Conservation (phyloP, 2,113 vertebrate genomes). For the Chloropsis hardwickii region DNA sequence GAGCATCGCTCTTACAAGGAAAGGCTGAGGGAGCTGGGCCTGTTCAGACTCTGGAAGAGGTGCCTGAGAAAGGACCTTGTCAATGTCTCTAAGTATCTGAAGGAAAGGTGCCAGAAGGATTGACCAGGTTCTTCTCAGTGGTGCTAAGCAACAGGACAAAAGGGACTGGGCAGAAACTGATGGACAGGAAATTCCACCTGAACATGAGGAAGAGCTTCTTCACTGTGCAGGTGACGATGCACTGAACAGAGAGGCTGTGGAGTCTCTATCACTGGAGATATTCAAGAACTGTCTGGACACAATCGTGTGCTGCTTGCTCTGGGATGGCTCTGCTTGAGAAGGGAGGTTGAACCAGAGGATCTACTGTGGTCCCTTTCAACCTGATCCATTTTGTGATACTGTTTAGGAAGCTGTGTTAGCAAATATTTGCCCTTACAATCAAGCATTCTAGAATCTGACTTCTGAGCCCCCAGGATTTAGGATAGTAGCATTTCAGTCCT, state of each 20-base stretch:
- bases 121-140: not conserved
- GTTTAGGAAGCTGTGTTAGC: not conserved
- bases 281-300: fast-evolving
- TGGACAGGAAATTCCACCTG: not conserved
- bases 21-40: not conserved
- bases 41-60: not conserved
- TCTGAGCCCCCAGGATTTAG: not conserved
- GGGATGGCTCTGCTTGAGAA: not conserved
- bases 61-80: not conserved
- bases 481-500: not conserved
- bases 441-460: not conserved
- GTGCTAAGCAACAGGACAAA: not conserved
- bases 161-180: not conserved
- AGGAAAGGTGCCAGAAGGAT: not conserved
- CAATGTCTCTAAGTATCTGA: not conserved
- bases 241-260: not conserved
- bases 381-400: not conserved
- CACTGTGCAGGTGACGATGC: not conserved
- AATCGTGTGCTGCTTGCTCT: not conserved
- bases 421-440: not conserved
- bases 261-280: not conserved
- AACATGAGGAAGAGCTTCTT: not conserved
- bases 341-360: not conserved
- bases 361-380: not conserved
- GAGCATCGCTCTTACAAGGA: not conserved